These are phyloP conservation scores for Spea multiplicata DNA, from an alignment of 2,113 vertebrate species.

Conservation along the genomic window DNA sequence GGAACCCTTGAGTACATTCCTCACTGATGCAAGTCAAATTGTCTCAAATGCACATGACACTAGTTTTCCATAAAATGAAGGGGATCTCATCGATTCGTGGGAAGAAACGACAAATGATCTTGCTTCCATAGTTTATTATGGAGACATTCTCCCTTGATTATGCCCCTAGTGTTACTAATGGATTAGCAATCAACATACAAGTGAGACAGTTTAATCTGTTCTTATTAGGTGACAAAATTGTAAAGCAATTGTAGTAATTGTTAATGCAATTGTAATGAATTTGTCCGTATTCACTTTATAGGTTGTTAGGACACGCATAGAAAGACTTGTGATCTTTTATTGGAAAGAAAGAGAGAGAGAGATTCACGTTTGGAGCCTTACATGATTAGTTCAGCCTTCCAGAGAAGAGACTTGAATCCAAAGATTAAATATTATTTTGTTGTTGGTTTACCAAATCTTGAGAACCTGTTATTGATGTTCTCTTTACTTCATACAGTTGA, in stretches of 20 bases:
- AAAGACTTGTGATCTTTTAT: not conserved
- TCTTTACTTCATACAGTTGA: too few relatives aligned
- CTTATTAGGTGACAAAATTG: slow-evolving; percentile 37
- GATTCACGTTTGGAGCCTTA: not conserved
- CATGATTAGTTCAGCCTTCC: not conserved
- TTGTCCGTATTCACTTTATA: slow-evolving; percentile 6
- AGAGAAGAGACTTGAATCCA: too few relatives aligned
- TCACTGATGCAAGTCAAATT: slow-evolving; percentile 25
- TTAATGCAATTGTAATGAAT: slow-evolving; percentile 22
- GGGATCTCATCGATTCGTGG: slow-evolving; percentile 28
- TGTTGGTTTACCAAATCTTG: too few relatives aligned
- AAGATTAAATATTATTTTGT: too few relatives aligned
- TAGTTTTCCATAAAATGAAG: slow-evolving; percentile 35
- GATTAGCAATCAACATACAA: slow-evolving; percentile 38
- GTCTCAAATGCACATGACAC: slow-evolving; percentile 18
- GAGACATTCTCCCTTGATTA: slow-evolving; percentile 34
- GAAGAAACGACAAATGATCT: slow-evolving; percentile 22
- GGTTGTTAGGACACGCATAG: slow-evolving; percentile 9
- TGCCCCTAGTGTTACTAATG: slow-evolving; percentile 42
- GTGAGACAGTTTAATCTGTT: slow-evolving; percentile 40
- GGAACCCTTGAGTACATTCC: not conserved
- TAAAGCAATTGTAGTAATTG: slow-evolving; percentile 28
- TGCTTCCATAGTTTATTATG: slow-evolving; percentile 30
- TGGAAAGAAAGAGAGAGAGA: not conserved
- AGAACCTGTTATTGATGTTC: too few relatives aligned